Evolutionary conservation across 2,888 invertebrate species (phyloP), one percentile per base, ranked within the genome.

Genomic region (Orthosia cruda): DNA sequence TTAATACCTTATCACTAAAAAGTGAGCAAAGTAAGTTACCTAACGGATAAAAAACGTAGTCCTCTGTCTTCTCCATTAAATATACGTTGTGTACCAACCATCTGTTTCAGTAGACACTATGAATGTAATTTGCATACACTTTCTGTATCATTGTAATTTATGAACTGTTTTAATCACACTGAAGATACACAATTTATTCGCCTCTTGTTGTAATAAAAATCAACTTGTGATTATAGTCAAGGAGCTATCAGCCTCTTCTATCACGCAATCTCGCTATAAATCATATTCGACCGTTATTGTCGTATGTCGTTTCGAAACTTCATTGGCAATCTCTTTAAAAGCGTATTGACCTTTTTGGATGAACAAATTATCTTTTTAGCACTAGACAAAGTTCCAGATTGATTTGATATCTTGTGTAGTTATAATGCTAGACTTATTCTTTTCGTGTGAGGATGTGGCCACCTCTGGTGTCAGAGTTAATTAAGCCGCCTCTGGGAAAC

Each of bases 281-380:
- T 81, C 59, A 68, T 71, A 66, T 32, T 20, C 55, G 59, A 63
- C 71, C n/a, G 73, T 64, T 75, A 80, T 55, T 66, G 59, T 70
- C 54, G 50, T 69, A 59, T 47, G 64, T 55, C 58, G 47, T 80
- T 71, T 58, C 58, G 50, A 58, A 71, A 67, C 49, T 59, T 50
- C 75, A 66, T 47, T 65, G 61, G 55, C 45, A 61, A 55, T 54
- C 50, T 71, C 20, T 62, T 61, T 54, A 49, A 32, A 50, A 49
- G n/a, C 3, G 0, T 63, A 52, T 59, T 54, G 49, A 64, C 49
- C 23, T 54, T 77, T 75, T 26, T 7, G 12, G 13, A 69, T 13
- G 7, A 15, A 32, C 2, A 23, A 47, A 76, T 32, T 59, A n/a
- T 45, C 47, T 74, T 20, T 58, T 52, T 23, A 40, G 1, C 4